Evolutionary conservation across 1,140 invertebrate species (phyloP), one percentile per base, ranked within the genome.

Genomic region (Polyergus mexicanus): DNA sequence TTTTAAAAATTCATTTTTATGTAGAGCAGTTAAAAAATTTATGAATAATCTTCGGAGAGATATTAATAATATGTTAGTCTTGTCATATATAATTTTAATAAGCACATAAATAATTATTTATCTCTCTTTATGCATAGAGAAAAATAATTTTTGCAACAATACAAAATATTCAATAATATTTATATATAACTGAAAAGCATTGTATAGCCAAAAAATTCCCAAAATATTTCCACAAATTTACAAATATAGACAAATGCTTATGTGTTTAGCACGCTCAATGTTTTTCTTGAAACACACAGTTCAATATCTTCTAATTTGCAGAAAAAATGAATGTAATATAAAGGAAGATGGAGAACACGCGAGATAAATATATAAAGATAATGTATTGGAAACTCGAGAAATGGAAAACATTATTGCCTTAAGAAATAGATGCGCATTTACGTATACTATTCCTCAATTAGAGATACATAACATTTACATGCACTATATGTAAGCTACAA

Each of bases 331-430:
- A 41, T 75, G 54, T 75, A 41, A 16, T 19, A 58, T 54, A 44
- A 41, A 58, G 32, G 35, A 76, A 88, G 10, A 65, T 38, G 32
- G n/a, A 16, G 54, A 63, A 58, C 25, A 58, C 25, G 3, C 16
- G 47, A 51, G 13, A 66, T 41, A 58, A 74, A 78, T 75, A 11
- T 85, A 38, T 44, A 78, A 65, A 71, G 51, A 19, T 56, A 85
- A n/a, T 13, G 13, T 25, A 56, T 77, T 68, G 47, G 71, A 60
- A 71, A 13, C 80, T 80, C 66, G 47, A 56, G 22, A 76, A 84
- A 88, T 63, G 68, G 25, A 62, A 80, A 89, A 85, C 71, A 86
- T 75, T 87, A 92, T 89, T 92, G 90, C 91, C 91, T 92, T 92
- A 92, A 88, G 68, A 92, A 54, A 86, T 86, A 84, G 84, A 78